Percentiles rank a stretch among this genome's conserved stretches.
Conservation (phyloP, 2,113 vertebrate genomes). For the Parus major region DNA sequence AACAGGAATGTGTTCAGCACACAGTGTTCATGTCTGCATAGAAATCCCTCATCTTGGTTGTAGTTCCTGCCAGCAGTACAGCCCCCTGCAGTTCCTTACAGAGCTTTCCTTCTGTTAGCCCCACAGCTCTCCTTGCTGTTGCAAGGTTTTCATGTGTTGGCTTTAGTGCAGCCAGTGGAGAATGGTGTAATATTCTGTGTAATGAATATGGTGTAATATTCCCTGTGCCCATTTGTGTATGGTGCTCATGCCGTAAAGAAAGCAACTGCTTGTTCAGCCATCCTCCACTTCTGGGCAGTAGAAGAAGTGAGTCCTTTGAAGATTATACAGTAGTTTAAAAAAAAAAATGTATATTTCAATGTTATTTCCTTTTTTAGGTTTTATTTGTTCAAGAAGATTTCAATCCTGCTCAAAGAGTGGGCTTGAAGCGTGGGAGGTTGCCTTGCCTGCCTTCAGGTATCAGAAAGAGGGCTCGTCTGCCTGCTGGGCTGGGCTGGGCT, state of each 20-base stretch:
- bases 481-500: neutral
- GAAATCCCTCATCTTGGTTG: neutral
- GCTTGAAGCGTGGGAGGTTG: neutral
- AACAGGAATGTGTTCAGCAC: neutral
- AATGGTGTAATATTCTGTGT: neutral
- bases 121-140: neutral
- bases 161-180: neutral
- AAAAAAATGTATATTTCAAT: neutral
- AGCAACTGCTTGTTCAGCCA: neutral
- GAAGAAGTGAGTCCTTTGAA: neutral
- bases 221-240: neutral
- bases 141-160: neutral
- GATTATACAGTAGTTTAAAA: neutral
- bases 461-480: rapidly evolving
- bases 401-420: neutral
- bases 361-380: neutral
- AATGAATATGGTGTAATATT: neutral
- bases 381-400: neutral
- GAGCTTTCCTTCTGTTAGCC: neutral
- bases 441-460: neutral
- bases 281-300: neutral
- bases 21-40: neutral
- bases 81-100: neutral
- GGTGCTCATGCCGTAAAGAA: neutral
- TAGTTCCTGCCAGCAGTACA: neutral